Conservation (phyloP, 1,140 invertebrate species). For the Magallana gigas region DNA sequence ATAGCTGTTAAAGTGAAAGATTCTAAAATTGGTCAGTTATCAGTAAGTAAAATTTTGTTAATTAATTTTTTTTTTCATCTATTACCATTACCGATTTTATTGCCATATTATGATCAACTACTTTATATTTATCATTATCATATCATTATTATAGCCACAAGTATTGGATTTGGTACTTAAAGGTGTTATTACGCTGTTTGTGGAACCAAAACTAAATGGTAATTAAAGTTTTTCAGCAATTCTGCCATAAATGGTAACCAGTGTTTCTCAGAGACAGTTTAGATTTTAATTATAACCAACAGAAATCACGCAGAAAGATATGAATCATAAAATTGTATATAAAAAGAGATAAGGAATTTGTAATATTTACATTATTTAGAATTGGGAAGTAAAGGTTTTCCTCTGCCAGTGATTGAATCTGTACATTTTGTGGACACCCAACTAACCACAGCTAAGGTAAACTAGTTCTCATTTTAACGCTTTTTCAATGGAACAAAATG, state of each 20-base stretch:
- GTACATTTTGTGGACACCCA: constrained; percentile 16
- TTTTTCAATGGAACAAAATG: too few species aligned
- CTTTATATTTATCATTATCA: too few species aligned
- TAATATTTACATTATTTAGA: not conserved
- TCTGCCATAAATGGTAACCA: too few species aligned
- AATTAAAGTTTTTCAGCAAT: not conserved
- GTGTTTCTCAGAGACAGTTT: too few species aligned
- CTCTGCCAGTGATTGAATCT: not conserved
- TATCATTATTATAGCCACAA: not conserved
- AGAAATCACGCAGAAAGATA: too few species aligned
- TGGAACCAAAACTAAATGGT: constrained; percentile 30
- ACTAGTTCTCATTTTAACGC: too few species aligned
- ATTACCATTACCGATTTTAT: too few species aligned
- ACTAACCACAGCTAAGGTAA: constrained; percentile 7
- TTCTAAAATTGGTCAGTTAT: not conserved
- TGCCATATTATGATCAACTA: too few species aligned
- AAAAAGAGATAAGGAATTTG: not conserved
- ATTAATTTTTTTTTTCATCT: not conserved
- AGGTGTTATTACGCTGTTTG: not conserved
- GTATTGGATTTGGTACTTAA: not conserved
- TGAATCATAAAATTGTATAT: too few species aligned
- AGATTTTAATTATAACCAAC: too few species aligned
- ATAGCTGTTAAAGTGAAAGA: not conserved
- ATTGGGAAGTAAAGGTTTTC: constrained; percentile 33
- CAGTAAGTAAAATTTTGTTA: not conserved